These are phyloP conservation scores for Ctenodactylus gundi DNA, from an alignment of 2,113 vertebrate genomes.

Conservation along the genomic window DNA sequence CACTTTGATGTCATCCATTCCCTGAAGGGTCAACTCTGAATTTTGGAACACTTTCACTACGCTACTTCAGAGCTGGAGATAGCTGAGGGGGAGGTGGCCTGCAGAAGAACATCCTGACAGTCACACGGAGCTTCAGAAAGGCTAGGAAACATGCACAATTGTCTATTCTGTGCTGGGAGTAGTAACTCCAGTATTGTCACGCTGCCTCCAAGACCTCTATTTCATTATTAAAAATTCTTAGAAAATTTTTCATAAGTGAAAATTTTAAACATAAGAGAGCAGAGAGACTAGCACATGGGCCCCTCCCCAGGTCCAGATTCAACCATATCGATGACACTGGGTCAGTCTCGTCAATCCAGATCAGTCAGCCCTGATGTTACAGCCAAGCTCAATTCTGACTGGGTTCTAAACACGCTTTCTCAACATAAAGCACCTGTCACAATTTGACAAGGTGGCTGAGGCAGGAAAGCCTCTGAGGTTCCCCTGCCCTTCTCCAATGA, in stretches of 20 bases:
- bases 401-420: background rate
- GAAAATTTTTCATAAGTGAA: background rate
- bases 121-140: background rate
- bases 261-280: background rate
- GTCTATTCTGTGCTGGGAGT: accelerated
- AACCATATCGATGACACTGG: background rate
- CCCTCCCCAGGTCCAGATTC: background rate
- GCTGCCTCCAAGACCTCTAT: background rate
- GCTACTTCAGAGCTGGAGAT: background rate
- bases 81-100: accelerated
- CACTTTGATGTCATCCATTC: background rate
- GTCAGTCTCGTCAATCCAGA: background rate
- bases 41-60: background rate
- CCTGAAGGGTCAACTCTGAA: background rate
- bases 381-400: background rate
- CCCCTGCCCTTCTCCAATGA: background rate
- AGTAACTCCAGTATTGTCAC: accelerated
- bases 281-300: background rate
- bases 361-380: background rate
- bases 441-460: background rate
- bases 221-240: background rate
- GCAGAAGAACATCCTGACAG: background rate
- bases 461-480: background rate
- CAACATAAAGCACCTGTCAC: background rate
- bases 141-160: background rate